Percentiles rank a stretch among this genome's conserved stretches.
These are phyloP conservation scores for Chauna torquata DNA, from an alignment of 2,113 vertebrate species.

Conservation along the genomic window DNA sequence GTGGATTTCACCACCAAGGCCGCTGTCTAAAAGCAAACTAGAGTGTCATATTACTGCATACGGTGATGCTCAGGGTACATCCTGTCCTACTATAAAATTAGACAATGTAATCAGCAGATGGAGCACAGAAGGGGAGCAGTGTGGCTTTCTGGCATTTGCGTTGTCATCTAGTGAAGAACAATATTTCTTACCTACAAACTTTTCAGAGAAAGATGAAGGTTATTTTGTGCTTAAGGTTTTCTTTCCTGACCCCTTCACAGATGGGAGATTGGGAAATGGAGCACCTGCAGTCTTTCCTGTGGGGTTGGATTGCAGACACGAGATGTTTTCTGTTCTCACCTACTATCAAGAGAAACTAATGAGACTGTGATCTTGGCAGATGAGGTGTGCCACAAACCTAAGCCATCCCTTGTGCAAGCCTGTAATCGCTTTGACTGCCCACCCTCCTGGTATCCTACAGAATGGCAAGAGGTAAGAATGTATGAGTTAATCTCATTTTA, in stretches of 20 bases:
- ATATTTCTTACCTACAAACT: background rate
- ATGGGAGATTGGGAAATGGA: slow-evolving; percentile 92
- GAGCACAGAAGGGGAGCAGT: background rate
- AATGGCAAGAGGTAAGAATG: slow-evolving; percentile 88
- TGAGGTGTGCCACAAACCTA: slow-evolving; percentile 83
- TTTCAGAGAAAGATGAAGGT: background rate
- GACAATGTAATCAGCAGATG: background rate
- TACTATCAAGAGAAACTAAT: slow-evolving; percentile 81
- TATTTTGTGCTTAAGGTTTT: background rate
- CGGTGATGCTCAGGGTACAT: background rate
- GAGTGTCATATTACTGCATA: accelerated
- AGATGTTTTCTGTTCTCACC: slow-evolving; percentile 84
- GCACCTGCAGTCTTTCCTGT: slow-evolving; percentile 90
- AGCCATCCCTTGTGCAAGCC: slow-evolving; percentile 86
- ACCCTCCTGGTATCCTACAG: slow-evolving; percentile 86
- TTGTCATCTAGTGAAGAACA: background rate
- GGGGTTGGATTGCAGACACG: slow-evolving; percentile 92
- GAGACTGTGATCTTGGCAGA: slow-evolving; percentile 81
- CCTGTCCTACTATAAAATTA: background rate
- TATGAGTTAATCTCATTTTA: background rate
- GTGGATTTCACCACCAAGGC: background rate
- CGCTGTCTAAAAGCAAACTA: background rate
- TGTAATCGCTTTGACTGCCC: slow-evolving; percentile 96
- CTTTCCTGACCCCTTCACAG: slow-evolving; percentile 74
- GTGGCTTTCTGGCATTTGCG: background rate